These are phyloP conservation scores for Augiades crinisus DNA, from an alignment of 2,888 invertebrate genomes.

Conservation along the genomic window DNA sequence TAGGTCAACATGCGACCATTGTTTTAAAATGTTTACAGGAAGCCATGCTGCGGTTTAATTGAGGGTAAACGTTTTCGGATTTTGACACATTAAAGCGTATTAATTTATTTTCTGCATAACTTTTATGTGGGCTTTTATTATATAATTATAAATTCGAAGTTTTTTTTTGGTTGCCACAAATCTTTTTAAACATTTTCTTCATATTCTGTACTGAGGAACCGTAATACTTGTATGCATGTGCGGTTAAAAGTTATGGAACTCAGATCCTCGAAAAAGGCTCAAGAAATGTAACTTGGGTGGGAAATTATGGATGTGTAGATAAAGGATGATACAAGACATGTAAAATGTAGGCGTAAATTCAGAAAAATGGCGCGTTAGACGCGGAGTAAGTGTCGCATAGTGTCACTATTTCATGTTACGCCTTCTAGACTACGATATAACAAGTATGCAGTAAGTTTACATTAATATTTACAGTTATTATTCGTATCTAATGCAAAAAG, in stretches of 20 bases:
- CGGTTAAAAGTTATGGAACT: background rate
- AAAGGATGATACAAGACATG: conserved; percentile 8
- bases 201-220: too few relatives aligned
- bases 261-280: conserved; percentile 1
- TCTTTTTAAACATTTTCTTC: too few relatives aligned
- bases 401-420: conserved; percentile 16
- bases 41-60: background rate
- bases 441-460: background rate
- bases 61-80: background rate
- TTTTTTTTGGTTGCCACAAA: too few relatives aligned
- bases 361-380: conserved; percentile 10
- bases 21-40: background rate
- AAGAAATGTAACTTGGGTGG: conserved; percentile 7
- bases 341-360: conserved; percentile 23
- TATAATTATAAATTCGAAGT: too few relatives aligned
- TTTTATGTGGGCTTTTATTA: too few relatives aligned
- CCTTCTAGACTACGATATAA: background rate
- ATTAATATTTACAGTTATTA: background rate
- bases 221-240: too few relatives aligned
- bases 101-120: too few relatives aligned
- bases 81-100: too few relatives aligned
- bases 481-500: background rate
- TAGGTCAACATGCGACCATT: conserved; percentile 8
- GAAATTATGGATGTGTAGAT: conserved; percentile 9
- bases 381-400: conserved; percentile 7